Percentiles rank a stretch among this genome's conserved stretches.
These are phyloP conservation scores for Atrichornis clamosus DNA, from an alignment of 2,113 vertebrate genomes.

Conservation along the genomic window DNA sequence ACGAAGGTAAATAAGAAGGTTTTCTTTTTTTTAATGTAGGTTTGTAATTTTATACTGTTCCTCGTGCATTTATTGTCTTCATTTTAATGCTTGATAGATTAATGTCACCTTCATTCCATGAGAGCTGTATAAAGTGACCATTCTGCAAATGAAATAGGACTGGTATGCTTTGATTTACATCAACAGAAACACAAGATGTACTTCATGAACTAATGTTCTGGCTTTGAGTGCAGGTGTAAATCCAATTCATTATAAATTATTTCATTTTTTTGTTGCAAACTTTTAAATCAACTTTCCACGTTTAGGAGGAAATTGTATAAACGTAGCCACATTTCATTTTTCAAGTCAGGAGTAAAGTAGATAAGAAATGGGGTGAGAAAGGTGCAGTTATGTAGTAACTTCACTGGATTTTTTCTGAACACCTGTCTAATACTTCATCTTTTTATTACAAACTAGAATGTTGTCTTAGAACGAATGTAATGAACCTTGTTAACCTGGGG, in stretches of 20 bases:
- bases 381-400: neutral
- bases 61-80: neutral
- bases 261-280: neutral
- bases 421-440: neutral
- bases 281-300: neutral
- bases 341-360: neutral
- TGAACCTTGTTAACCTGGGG: neutral
- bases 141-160: neutral
- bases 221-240: neutral
- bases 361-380: neutral
- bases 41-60: neutral
- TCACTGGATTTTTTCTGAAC: neutral
- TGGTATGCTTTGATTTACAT: neutral
- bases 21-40: neutral
- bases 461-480: neutral
- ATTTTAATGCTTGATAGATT: neutral
- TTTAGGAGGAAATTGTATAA: neutral
- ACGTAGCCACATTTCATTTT: neutral
- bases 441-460: neutral
- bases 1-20: conserved; percentile 89
- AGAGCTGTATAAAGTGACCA: neutral
- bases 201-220: neutral
- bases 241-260: neutral
- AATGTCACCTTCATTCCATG: neutral
- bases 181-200: neutral